These are phyloP conservation scores for Phymastichus coffea DNA, from an alignment of 1,140 invertebrate species.

Conservation along the genomic window DNA sequence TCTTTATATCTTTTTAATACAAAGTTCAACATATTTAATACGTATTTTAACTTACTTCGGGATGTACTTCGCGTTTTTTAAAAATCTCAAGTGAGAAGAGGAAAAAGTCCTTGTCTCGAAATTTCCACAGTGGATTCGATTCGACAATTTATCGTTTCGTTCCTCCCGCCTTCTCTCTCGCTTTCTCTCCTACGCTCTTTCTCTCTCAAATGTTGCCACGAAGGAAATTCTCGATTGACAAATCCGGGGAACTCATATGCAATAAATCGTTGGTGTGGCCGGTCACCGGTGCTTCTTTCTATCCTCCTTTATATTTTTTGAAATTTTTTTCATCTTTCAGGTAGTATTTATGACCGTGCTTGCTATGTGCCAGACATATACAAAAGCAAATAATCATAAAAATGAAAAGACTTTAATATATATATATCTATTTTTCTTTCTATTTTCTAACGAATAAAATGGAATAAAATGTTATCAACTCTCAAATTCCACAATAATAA, in stretches of 20 bases:
- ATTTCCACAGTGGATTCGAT: slow-evolving; percentile 22
- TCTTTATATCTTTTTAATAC: no score
- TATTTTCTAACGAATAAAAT: neutral
- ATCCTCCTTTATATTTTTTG: slow-evolving; percentile 1
- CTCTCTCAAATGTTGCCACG: no score
- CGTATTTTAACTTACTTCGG: no score
- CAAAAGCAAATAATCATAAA: no score
- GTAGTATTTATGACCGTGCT: slow-evolving; percentile 45
- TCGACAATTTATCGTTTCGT: slow-evolving; percentile 22
- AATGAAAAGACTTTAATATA: no score
- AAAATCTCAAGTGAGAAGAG: neutral
- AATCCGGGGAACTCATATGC: slow-evolving; percentile 54
- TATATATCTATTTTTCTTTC: neutral
- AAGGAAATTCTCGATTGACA: slow-evolving; percentile 47
- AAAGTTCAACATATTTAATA: no score
- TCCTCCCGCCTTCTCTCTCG: neutral
- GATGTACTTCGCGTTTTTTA: no score
- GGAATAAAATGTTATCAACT: no score
- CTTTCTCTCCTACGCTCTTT: slow-evolving; percentile 17
- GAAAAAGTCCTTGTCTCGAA: slow-evolving; percentile 20
- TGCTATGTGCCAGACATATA: no score
- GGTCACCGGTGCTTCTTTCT: slow-evolving; percentile 19
- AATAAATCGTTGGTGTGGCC: slow-evolving; percentile 48
- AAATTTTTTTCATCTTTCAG: slow-evolving; percentile 31
- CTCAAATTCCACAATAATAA: no score